Evolutionary conservation across 53 echinoderm and acorn worm genomes (phyloP).

Genomic region (Crossaster papposus): DNA sequence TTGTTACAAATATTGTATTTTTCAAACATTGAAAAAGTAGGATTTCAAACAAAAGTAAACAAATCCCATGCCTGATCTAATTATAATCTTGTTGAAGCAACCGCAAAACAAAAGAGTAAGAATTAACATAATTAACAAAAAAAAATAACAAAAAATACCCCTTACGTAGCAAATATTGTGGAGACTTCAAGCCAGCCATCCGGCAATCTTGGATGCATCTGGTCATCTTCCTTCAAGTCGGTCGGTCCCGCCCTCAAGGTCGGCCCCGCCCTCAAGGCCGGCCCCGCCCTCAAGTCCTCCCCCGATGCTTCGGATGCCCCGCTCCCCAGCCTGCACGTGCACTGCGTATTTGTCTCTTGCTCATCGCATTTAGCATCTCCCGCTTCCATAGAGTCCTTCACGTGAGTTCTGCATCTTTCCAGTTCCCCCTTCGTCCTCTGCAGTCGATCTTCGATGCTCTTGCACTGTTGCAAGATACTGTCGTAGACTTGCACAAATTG

Average conservation of each 20-base stretch:
- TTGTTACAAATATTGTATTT: too few relatives aligned
- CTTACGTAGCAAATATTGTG: conserved; percentile 66
- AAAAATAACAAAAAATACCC: too few relatives aligned
- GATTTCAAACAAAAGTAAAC: too few relatives aligned
- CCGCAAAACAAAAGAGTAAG: too few relatives aligned
- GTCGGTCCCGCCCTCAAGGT: neutral
- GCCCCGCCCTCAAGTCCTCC: neutral
- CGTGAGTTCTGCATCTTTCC: neutral
- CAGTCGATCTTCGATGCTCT: conserved; percentile 46
- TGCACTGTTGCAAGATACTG: conserved; percentile 65
- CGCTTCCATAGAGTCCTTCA: neutral
- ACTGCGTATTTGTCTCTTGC: neutral
- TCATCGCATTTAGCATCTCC: neutral
- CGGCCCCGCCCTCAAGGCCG: too few relatives aligned
- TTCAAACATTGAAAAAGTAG: too few relatives aligned
- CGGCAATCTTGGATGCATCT: neutral
- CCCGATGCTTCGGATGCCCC: conserved; percentile 1
- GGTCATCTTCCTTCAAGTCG: conserved; percentile 1
- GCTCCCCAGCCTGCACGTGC: conserved; percentile 15
- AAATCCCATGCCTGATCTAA: too few relatives aligned
- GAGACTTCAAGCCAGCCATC: conserved; percentile 58
- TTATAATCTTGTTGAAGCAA: too few relatives aligned
- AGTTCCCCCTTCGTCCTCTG: neutral
- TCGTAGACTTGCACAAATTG: conserved; percentile 72
- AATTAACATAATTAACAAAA: neutral